Base-by-base conservation (phyloP, 2,113 vertebrate genomes). In the Cochlearius cochlearius region DNA sequence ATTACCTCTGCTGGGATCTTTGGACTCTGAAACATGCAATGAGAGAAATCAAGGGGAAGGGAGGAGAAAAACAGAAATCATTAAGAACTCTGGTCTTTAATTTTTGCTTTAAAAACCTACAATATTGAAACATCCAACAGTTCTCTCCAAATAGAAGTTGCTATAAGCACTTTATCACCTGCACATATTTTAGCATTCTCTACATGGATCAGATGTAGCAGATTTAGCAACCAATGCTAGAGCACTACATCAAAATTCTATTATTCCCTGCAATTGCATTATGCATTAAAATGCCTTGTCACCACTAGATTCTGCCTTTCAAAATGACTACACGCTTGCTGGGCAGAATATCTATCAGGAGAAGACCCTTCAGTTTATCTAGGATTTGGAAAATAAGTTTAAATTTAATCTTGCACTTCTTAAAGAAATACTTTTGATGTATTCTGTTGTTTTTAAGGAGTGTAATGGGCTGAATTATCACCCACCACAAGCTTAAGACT, bases 1-100 rank as follows among this genome's bases (percentile, higher is more conserved):
- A 86, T 97, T 97, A 97, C 97, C 97, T 98, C 97, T 94, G 96
- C 91, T 75, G 92, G 91, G 85, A 95, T 86, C 94, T 97, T 96
- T 97, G 96, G 96, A 89, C 84, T 97, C 97, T 97, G 96, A 97
- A 81, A 95, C 69, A 92, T 79, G 91, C 95, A 98, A 67, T n/a
- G 87, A 91, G 43, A 88, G 55, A 82, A 94, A 94, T 49, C 71
- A 94, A 90, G 63, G 82, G 58, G 50, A 81, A 93, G 66, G 83
- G 73, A 79, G 81, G 66, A 94, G 88, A 88, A 56, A 96, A 93
- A 86, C 86, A 96, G 74, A 93, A 96, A 91, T 62, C 60, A 84
- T 67, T 96, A 83, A 91, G 91, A 80, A 93, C 81, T 89, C 62
- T 56, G 9, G 32, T 27, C 52, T 93, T 89, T 16, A 56, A 87